Conservation (phyloP, 1,140 invertebrate species). For the fruit fly (Drosophila melanogaster) region DNA sequence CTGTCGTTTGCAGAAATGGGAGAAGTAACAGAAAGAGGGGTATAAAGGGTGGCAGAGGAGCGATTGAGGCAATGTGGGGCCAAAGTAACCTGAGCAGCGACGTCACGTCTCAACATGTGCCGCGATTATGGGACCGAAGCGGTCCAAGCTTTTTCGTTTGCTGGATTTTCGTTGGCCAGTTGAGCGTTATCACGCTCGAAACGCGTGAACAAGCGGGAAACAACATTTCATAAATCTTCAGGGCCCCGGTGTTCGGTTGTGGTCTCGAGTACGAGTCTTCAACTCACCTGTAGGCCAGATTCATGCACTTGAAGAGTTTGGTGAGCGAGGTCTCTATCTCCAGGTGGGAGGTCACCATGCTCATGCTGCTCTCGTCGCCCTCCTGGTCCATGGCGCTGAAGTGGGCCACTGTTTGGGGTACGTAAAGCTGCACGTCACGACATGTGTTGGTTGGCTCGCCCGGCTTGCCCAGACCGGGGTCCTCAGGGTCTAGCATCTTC, state of each 20-base stretch:
- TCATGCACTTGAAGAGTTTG: constrained; percentile 98
- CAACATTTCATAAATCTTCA: constrained; percentile 6
- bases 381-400: constrained; percentile 63
- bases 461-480: constrained; percentile 69
- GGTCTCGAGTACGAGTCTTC: background rate
- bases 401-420: constrained; percentile 62
- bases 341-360: constrained; percentile 87
- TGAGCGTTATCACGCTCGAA: constrained; percentile 50
- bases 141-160: constrained; percentile 45
- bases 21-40: constrained; percentile 14
- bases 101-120: constrained; percentile 39
- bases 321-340: constrained; percentile 97
- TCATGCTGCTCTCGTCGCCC: constrained; percentile 66
- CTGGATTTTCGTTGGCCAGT: constrained; percentile 55
- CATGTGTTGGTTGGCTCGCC: constrained; percentile 70
- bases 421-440: constrained; percentile 77
- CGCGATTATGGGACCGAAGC: constrained; percentile 59
- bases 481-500: constrained; percentile 88
- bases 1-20: constrained; percentile 62
- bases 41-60: constrained; percentile 7
- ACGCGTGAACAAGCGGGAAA: constrained; percentile 45
- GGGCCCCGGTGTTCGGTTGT: background rate
- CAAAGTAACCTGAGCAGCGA: constrained; percentile 65
- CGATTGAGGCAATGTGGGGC: constrained; percentile 58
- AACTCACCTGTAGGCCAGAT: constrained; percentile 96